Percentiles rank a stretch among this genome's conserved stretches.
phyloP scores from a whole-genome alignment of 2,888 invertebrate species.

The Mayetiola destructor region DNA sequence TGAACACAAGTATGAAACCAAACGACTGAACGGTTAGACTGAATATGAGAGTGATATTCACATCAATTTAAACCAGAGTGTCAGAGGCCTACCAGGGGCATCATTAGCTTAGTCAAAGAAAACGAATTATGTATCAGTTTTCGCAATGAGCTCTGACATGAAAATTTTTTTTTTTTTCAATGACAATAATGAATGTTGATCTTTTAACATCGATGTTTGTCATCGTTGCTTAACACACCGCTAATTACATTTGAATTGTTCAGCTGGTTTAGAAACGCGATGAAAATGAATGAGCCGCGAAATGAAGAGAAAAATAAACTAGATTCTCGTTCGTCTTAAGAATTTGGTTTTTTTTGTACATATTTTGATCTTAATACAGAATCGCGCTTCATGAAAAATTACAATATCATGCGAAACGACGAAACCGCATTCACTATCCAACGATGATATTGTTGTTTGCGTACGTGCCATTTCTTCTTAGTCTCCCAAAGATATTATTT shows the following conservation, averaged over 20 bases:
- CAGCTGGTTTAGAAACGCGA: not conserved
- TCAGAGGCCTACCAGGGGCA: not conserved
- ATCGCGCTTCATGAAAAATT: too few relatives aligned
- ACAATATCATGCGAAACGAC: too few relatives aligned
- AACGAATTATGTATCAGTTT: not conserved
- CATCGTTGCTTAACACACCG: not conserved
- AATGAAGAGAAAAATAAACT: not conserved
- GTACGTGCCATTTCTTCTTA: conserved; percentile 2
- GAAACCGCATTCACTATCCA: too few relatives aligned
- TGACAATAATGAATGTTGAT: not conserved
- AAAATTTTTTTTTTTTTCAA: not conserved
- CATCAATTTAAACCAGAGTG: conserved; percentile 1
- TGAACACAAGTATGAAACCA: too few relatives aligned
- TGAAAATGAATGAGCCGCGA: not conserved
- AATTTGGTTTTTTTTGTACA: too few relatives aligned
- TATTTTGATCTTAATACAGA: too few relatives aligned
- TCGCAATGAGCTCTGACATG: not conserved
- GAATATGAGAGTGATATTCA: too few relatives aligned
- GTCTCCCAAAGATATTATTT: not conserved
- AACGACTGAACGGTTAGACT: too few relatives aligned
- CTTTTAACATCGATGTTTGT: too few relatives aligned
- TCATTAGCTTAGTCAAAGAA: not conserved
- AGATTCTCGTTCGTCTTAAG: not conserved
- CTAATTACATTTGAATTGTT: conserved; percentile 1
- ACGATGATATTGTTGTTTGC: too few relatives aligned